phyloP scores from a whole-genome alignment of 2,113 vertebrate species.

The Xiphophorus couchianus region DNA sequence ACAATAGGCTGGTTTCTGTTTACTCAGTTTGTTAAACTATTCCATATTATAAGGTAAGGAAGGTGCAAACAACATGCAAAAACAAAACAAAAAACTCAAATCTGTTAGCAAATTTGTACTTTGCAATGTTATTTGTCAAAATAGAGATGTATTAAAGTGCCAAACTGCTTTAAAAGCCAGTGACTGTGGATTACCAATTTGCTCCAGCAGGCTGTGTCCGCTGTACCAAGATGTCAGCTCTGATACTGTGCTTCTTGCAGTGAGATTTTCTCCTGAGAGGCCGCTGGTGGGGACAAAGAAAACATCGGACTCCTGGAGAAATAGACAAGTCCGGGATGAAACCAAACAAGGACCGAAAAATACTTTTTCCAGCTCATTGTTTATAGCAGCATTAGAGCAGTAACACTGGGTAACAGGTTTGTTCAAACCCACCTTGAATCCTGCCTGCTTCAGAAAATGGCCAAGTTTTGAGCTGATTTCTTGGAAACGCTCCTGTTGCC shows the following conservation, averaged over 20 bases:
- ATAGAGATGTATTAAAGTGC: background rate
- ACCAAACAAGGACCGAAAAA: background rate
- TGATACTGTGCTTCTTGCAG: conserved; percentile 81
- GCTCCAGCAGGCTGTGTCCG: conserved; percentile 91
- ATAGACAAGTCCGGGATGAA: conserved; percentile 25
- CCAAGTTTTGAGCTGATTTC: conserved; percentile 92
- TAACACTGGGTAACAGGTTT: background rate
- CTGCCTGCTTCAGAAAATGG: conserved; percentile 97
- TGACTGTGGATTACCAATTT: conserved; percentile 86
- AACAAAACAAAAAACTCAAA: no score
- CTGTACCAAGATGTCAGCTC: conserved; percentile 92
- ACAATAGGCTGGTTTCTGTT: background rate
- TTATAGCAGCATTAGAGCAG: background rate
- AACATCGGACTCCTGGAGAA: conserved; percentile 91
- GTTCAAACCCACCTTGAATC: conserved; percentile 89
- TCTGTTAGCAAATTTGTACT: background rate
- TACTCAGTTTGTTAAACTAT: background rate
- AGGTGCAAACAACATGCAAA: background rate
- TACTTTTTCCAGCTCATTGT: background rate
- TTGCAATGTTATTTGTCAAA: background rate
- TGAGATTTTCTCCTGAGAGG: conserved; percentile 94
- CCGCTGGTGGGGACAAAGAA: conserved; percentile 95
- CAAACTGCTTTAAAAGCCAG: background rate
- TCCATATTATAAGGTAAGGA: background rate
- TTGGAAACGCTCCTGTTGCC: conserved; percentile 95